A percentile compares a stretch with the other conserved stretches of the same genome.
These are phyloP conservation scores for Eptesicus fuscus DNA, from an alignment of 2,113 vertebrate genomes.

Conservation along the genomic window DNA sequence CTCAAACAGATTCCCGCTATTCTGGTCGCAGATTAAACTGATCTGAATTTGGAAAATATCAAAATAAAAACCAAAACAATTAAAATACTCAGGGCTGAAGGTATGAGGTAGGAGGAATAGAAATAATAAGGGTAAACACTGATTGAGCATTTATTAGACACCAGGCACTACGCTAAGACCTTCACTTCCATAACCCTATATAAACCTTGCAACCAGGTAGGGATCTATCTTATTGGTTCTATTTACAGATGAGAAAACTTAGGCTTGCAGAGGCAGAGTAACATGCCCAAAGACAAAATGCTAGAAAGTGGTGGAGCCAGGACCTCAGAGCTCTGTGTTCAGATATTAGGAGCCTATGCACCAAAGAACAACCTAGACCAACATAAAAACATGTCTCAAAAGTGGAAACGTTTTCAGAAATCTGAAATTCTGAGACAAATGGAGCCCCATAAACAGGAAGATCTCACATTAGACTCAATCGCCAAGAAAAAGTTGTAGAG, in stretches of 20 bases:
- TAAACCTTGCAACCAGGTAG: not conserved
- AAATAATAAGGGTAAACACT: not conserved
- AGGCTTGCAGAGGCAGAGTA: not conserved
- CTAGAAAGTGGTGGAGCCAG: not conserved
- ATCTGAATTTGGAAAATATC: not conserved
- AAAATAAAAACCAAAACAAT: not conserved
- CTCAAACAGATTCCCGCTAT: not conserved
- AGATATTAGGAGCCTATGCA: not conserved
- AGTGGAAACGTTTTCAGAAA: not conserved
- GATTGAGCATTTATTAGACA: not conserved
- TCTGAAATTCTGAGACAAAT: constrained; percentile 10
- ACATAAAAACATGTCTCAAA: not conserved
- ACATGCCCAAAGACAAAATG: not conserved
- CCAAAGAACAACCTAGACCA: not conserved
- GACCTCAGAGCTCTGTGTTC: not conserved
- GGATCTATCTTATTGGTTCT: not conserved
- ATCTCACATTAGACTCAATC: not conserved
- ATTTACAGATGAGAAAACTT: not conserved
- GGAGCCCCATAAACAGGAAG: not conserved
- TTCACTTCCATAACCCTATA: not conserved
- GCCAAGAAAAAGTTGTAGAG: not conserved
- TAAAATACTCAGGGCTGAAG: not conserved
- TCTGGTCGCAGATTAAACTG: not conserved
- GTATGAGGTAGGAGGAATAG: not conserved
- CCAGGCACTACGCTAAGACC: no score